phyloP scores from a whole-genome alignment of 2,113 vertebrate species.

The Tyto alba region DNA sequence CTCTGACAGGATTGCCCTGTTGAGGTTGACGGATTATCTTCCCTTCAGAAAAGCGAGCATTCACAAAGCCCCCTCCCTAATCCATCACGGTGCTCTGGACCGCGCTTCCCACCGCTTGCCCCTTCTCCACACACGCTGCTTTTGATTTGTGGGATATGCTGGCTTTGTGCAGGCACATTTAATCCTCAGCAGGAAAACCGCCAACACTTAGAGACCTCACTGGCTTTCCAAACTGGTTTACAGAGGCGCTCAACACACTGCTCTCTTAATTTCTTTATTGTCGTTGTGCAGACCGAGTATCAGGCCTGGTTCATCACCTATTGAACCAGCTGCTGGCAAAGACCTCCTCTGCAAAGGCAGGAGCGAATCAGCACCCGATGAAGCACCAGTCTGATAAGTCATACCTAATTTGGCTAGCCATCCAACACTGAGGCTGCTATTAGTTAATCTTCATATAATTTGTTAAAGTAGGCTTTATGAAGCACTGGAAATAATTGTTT shows the following conservation, averaged over 20 bases:
- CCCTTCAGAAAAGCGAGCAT: background rate
- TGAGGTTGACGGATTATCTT: conserved; percentile 27
- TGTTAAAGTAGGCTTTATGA: conserved; percentile 34
- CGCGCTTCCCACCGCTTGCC: background rate
- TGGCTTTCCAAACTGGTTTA: background rate
- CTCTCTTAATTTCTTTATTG: background rate
- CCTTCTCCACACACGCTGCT: background rate
- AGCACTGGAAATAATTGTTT: conserved; percentile 44
- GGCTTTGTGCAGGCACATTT: background rate
- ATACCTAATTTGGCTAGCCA: conserved; percentile 35
- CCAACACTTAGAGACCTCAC: background rate
- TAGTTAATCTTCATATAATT: conserved; percentile 52
- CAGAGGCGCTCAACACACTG: background rate
- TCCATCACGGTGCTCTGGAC: background rate
- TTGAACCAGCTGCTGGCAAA: background rate
- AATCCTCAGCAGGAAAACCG: background rate
- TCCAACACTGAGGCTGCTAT: background rate
- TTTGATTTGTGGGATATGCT: conserved; percentile 8
- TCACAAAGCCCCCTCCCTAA: conserved; percentile 19
- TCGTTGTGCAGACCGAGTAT: background rate
- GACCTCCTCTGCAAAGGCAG: background rate
- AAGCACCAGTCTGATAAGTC: background rate
- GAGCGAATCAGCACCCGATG: background rate
- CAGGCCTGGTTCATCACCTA: background rate
- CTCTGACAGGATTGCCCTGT: background rate